Conservation (phyloP, 2,113 vertebrate genomes). For the Varanus salvator region DNA sequence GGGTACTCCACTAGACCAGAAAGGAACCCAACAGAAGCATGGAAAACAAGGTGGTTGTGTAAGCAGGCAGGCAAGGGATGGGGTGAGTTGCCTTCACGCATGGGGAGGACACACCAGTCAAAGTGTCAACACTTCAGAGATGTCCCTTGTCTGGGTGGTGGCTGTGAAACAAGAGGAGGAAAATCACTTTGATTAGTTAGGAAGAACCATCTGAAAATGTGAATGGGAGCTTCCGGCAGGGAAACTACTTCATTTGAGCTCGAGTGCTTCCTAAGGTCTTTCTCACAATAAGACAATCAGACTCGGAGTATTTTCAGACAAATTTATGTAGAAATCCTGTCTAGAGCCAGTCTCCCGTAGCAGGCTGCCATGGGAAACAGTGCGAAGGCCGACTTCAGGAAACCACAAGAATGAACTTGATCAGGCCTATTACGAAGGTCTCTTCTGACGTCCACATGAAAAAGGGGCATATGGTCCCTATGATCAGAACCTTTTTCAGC, state of each 20-base stretch:
- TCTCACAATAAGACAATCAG: not conserved
- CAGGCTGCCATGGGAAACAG: not conserved
- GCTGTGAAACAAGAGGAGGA: not conserved
- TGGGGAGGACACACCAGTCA: not conserved
- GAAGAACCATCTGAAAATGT: not conserved
- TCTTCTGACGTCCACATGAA: no score
- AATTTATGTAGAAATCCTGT: not conserved
- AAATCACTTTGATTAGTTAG: not conserved
- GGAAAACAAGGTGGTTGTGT: not conserved
- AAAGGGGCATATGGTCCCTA: no score
- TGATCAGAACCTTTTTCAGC: no score
- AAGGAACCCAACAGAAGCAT: not conserved
- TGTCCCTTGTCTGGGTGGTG: not conserved
- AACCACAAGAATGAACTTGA: no score
- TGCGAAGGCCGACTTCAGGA: no score
- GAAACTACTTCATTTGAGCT: slow-evolving; percentile 3
- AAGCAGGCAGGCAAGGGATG: not conserved
- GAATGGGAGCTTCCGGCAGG: fast-evolving
- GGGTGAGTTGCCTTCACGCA: fast-evolving
- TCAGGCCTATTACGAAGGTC: no score
- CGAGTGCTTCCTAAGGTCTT: slow-evolving; percentile 6
- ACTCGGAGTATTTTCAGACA: not conserved
- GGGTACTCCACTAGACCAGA: slow-evolving; percentile 26
- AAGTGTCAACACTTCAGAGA: not conserved
- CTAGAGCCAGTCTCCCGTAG: no score